These are phyloP conservation scores for Oryzias woworae DNA, from an alignment of 2,113 vertebrate genomes.

Conservation along the genomic window DNA sequence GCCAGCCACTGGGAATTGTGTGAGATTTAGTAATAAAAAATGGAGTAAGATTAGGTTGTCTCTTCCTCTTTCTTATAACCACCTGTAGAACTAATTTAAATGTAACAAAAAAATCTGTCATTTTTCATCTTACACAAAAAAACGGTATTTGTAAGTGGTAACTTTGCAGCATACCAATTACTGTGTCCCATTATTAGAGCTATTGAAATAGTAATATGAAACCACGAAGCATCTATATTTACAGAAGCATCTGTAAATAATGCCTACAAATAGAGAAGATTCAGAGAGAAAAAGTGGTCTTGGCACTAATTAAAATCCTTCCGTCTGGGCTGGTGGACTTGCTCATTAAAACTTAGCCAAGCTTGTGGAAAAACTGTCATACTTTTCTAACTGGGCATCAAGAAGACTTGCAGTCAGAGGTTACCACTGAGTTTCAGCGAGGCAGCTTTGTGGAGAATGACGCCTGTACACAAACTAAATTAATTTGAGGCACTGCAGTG, in stretches of 20 bases:
- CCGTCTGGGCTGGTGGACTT: slow-evolving; percentile 37
- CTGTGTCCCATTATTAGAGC: slow-evolving; percentile 32
- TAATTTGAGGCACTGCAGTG: slow-evolving; percentile 58
- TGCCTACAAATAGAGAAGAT: slow-evolving; percentile 31
- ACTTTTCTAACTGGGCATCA: slow-evolving; percentile 18
- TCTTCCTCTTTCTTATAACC: too few species aligned
- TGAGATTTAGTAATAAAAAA: too few species aligned
- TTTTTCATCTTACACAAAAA: not conserved
- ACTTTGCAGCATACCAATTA: slow-evolving; percentile 38
- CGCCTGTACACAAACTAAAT: slow-evolving; percentile 63
- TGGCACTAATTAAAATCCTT: slow-evolving; percentile 63
- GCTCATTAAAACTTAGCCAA: slow-evolving; percentile 60
- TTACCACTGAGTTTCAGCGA: slow-evolving; percentile 19
- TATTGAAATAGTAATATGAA: slow-evolving; percentile 27
- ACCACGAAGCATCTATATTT: too few species aligned
- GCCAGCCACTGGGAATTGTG: too few species aligned
- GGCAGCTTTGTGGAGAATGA: slow-evolving; percentile 48
- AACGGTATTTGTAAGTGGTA: not conserved
- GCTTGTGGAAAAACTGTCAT: slow-evolving; percentile 27
- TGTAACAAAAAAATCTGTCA: slow-evolving; percentile 12
- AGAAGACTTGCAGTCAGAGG: slow-evolving; percentile 39
- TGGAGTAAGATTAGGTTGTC: too few species aligned
- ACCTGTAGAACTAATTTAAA: not conserved
- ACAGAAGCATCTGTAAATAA: slow-evolving; percentile 47
- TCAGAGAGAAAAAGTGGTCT: slow-evolving; percentile 43